Evolutionary conservation across 2,113 vertebrate genomes (phyloP).

Genomic region (Mustelus asterias): DNA sequence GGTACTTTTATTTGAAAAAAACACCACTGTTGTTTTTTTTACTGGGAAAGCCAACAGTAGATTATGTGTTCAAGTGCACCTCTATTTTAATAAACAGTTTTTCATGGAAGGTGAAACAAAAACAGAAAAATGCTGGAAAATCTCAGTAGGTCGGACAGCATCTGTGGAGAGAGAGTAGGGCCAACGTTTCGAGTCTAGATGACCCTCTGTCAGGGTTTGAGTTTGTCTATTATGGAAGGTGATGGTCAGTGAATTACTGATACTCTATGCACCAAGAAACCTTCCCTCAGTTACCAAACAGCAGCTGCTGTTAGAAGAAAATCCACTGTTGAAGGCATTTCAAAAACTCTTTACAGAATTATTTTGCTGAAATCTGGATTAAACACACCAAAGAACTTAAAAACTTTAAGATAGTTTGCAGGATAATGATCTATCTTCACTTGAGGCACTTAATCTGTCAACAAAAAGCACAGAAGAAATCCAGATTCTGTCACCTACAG

Average conservation of each 20-base stretch:
- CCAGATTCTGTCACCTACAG: not conserved
- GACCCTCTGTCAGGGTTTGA: no score
- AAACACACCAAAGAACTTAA: not conserved
- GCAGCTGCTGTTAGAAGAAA: not conserved
- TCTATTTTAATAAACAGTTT: not conserved
- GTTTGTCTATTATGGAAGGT: not conserved
- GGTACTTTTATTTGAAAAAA: not conserved
- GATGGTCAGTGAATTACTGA: not conserved
- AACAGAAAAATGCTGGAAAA: no score
- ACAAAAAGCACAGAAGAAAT: not conserved
- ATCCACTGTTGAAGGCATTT: not conserved
- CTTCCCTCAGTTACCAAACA: not conserved
- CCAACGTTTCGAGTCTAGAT: no score
- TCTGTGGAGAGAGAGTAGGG: no score
- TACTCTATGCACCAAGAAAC: not conserved
- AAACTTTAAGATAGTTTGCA: not conserved
- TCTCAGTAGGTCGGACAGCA: no score
- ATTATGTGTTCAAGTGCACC: not conserved
- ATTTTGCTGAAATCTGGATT: conserved; percentile 9
- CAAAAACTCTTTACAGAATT: not conserved
- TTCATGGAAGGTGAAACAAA: not conserved
- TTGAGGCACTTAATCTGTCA: not conserved
- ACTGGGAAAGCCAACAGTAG: not conserved
- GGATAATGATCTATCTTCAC: not conserved
- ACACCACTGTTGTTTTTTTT: no score